Evolutionary conservation across 1,140 invertebrate species (phyloP), one percentile per base, ranked within the genome.

Genomic region (Drosophila tristis): DNA sequence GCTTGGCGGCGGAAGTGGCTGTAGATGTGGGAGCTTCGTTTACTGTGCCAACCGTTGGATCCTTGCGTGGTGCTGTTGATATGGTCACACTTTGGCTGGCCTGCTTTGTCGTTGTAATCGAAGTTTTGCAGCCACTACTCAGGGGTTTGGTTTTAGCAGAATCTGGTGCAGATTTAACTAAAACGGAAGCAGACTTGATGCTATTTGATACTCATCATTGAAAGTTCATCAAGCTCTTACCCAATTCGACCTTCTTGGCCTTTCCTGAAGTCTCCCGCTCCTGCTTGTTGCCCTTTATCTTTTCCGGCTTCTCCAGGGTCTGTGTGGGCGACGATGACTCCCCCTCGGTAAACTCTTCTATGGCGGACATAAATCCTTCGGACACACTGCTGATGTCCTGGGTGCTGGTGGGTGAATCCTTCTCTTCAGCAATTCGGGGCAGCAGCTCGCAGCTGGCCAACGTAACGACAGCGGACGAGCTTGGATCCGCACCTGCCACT

Each of bases 401-500:
- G 81, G 93, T 71, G 60, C 94, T 94, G 0, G 96, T 97, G 0
- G 96, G 96, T 11, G 96, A 96, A 92, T 97, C 96, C 89, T 97
- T 97, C 90, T 97, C 96, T 87, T 97, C 96, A 0, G 96, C 96
- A 74, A 96, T 96, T 61, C 95, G 93, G 4, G 95, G 95, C 47
- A 96, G 84, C 4, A 93, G 82, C 84, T 94, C 94, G 61, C 92
- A 93, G 49, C 92, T 91, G 60, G 91, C 92, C 57, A 93, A 80
- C 26, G 64, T 64, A 5, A 61, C 91, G 59, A 92, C 78, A 51
- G 59, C 70, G 25, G 72, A 57, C 43, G 53, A 44, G 42, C 55
- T 15, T 67, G 61, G 68, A 54, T 55, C 49, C 23, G 50, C 13
- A 58, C 5, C 42, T 4, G 58, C 9, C 13, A 55, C 45, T n/a